Evolutionary conservation across 2,797 vertebrate genomes (phyloP).

Genomic region (Gymnocypris eckloni): DNA sequence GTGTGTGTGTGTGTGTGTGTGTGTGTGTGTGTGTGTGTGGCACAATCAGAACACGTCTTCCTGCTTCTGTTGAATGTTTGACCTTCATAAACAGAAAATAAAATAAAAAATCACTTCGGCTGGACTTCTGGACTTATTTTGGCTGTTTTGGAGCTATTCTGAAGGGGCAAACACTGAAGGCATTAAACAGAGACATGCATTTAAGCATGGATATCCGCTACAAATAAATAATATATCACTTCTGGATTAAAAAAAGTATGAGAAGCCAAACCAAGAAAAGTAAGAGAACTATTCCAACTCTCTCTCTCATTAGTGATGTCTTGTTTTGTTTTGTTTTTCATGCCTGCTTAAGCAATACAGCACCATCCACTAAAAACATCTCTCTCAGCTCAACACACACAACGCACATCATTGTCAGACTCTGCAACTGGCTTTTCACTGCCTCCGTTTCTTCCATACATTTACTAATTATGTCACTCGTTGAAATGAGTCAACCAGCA

Average conservation of each 20-base stretch:
- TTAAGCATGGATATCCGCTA: not conserved
- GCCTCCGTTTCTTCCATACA: not conserved
- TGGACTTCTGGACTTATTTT: not conserved
- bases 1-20: not conserved
- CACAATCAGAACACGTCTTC: not conserved
- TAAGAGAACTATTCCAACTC: not conserved
- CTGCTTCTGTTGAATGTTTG: not conserved
- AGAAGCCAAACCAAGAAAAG: not conserved
- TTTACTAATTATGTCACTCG: not conserved
- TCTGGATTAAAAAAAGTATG: not conserved
- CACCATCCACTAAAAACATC: not conserved
- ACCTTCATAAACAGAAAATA: not conserved
- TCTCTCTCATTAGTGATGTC: conserved; percentile 14
- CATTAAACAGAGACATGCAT: not conserved
- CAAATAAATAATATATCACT: not conserved
- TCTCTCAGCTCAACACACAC: not conserved
- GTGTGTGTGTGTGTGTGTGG: not conserved
- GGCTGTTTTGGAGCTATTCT: not conserved
- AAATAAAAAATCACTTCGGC: not conserved
- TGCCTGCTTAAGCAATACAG: not conserved
- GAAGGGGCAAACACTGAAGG: not conserved
- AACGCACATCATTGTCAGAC: not conserved
- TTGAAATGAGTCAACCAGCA: not conserved
- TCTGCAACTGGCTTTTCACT: not conserved
- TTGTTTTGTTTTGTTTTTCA: not conserved